These are phyloP conservation scores for Stomatorhinus walkeri DNA, from an alignment of 2,797 vertebrate genomes.

Conservation along the genomic window DNA sequence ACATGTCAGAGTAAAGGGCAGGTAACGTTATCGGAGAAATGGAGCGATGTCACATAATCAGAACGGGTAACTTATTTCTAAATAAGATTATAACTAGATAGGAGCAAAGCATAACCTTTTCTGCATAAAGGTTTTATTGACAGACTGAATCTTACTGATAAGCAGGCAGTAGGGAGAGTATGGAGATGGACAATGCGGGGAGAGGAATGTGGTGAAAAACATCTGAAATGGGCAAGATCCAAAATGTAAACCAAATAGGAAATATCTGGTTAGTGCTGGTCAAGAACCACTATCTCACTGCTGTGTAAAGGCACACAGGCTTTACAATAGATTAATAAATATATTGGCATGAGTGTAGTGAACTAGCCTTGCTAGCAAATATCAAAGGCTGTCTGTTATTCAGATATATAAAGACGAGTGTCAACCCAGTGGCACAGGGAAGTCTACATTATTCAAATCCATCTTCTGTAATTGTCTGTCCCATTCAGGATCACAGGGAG, in stretches of 20 bases:
- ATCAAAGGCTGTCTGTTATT: not conserved
- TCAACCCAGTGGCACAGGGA: not conserved
- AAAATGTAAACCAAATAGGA: not conserved
- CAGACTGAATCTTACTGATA: not conserved
- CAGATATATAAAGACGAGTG: not conserved
- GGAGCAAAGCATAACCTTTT: not conserved
- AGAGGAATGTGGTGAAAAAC: not conserved
- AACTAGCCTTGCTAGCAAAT: not conserved
- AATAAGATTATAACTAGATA: conserved; percentile 3
- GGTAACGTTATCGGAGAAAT: not conserved
- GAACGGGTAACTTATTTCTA: not conserved
- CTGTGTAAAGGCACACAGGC: not conserved
- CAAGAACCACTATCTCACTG: not conserved
- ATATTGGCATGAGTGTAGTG: not conserved
- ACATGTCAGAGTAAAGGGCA: not conserved
- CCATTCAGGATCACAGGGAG: not conserved
- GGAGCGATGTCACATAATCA: not conserved
- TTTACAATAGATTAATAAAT: not conserved
- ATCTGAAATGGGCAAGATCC: not conserved
- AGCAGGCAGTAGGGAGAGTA: too few species aligned
- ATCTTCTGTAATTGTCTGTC: not conserved
- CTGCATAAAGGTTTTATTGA: not conserved
- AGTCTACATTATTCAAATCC: not conserved
- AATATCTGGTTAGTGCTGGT: not conserved
- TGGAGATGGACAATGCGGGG: not conserved